These are phyloP conservation scores for Drosophila formosana DNA, from an alignment of 2,888 invertebrate species.

Conservation along the genomic window DNA sequence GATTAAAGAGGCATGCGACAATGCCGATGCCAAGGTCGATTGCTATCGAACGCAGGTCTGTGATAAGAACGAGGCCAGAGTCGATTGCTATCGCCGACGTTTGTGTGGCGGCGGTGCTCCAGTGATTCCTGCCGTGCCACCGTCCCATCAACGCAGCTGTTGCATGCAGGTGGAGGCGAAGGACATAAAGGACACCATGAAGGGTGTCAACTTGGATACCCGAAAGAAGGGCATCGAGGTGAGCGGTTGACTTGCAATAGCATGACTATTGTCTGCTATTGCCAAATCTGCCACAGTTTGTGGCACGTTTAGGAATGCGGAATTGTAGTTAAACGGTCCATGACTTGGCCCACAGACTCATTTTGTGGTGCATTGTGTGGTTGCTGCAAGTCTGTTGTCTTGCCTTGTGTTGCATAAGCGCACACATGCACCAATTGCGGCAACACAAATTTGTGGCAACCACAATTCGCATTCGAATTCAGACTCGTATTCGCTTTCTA, in stretches of 20 bases:
- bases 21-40: constrained; percentile 68
- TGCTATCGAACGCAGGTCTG: constrained; percentile 74
- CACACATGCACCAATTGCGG: constrained; percentile 33
- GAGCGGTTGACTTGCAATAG: constrained; percentile 14
- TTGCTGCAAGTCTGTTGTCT: constrained; percentile 17
- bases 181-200: constrained; percentile 80
- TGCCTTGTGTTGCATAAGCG: constrained; percentile 54
- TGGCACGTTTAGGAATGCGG: constrained; percentile 57
- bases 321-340: constrained; percentile 47
- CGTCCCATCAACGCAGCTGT: constrained; percentile 72
- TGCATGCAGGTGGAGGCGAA: constrained; percentile 83
- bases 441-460: constrained; percentile 60
- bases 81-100: constrained; percentile 74
- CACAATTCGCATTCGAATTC: constrained; percentile 26
- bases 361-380: constrained; percentile 37
- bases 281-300: constrained; percentile 8
- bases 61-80: constrained; percentile 60
- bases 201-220: constrained; percentile 80
- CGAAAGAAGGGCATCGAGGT: constrained; percentile 84
- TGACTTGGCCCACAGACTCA: constrained; percentile 42
- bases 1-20: constrained; percentile 73
- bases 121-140: constrained; percentile 53
- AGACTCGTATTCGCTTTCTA: constrained; percentile 24
- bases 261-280: not conserved
- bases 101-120: constrained; percentile 58